Percentiles rank a stretch among this genome's conserved stretches.
These are phyloP conservation scores for Ecdyonurus torrentis DNA, from an alignment of 2,888 invertebrate species.

Conservation along the genomic window DNA sequence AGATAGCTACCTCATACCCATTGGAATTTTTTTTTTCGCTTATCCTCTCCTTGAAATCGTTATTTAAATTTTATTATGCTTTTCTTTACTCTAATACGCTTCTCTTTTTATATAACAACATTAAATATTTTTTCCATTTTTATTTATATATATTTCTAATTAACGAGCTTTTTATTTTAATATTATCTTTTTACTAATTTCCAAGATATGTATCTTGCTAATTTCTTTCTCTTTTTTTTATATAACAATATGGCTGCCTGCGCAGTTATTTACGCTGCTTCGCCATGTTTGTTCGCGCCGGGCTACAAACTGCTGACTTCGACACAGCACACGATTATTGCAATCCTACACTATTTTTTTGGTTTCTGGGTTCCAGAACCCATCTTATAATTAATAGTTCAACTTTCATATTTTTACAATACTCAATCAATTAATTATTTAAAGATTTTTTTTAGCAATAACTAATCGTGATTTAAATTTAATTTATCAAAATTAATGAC, in stretches of 20 bases:
- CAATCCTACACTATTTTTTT: slow-evolving; percentile 1
- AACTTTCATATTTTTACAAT: too few relatives aligned
- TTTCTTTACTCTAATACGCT: neutral
- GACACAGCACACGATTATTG: neutral
- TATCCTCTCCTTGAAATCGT: neutral
- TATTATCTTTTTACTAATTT: neutral
- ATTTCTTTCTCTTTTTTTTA: too few relatives aligned
- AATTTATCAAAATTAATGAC: too few relatives aligned
- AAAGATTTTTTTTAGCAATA: too few relatives aligned
- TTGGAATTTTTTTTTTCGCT: neutral
- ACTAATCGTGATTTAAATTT: too few relatives aligned
- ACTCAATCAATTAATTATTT: too few relatives aligned
- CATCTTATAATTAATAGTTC: too few relatives aligned
- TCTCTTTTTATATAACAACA: neutral
- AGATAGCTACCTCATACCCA: slow-evolving; percentile 2
- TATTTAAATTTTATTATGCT: neutral
- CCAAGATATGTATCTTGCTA: too few relatives aligned
- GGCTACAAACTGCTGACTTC: neutral
- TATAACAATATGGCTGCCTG: neutral
- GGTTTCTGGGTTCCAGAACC: too few relatives aligned
- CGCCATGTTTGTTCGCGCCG: neutral
- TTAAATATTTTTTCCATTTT: neutral
- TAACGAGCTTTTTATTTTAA: neutral
- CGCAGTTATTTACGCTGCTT: neutral
- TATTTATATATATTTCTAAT: too few relatives aligned